These are phyloP conservation scores for Gasterosteus aculeatus DNA, from an alignment of 2,113 vertebrate genomes.

Conservation along the genomic window DNA sequence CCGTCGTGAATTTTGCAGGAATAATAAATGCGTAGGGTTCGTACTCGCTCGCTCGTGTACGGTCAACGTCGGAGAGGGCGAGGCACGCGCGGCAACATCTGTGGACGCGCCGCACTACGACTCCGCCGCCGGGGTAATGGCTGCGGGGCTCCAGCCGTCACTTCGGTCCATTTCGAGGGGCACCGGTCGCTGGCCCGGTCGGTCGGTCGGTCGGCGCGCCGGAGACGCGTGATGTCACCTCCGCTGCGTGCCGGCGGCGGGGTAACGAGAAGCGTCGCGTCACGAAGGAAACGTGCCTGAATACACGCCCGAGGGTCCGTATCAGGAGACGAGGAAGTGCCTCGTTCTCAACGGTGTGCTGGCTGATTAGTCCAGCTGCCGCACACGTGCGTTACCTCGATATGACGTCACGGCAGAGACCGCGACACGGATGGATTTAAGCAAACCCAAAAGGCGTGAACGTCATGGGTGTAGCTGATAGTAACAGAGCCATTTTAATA, in stretches of 20 bases:
- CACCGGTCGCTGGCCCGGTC: slow-evolving; percentile 5
- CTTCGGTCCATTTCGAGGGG: slow-evolving; percentile 12
- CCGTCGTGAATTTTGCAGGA: slow-evolving; percentile 34
- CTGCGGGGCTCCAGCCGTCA: slow-evolving; percentile 31
- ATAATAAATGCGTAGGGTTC: slow-evolving; percentile 13
- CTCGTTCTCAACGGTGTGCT: neutral
- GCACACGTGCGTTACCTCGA: neutral
- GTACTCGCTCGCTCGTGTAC: too few species aligned
- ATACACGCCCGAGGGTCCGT: neutral
- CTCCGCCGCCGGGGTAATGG: slow-evolving; percentile 31
- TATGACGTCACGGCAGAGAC: neutral
- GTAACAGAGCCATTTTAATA: neutral
- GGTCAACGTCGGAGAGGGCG: neutral
- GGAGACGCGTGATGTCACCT: slow-evolving; percentile 71
- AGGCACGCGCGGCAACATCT: slow-evolving; percentile 19
- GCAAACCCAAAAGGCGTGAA: neutral
- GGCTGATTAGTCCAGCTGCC: neutral
- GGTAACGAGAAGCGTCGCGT: neutral
- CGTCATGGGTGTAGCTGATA: neutral
- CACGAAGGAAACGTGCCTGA: neutral
- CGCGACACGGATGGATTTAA: neutral
- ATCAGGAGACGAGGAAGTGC: neutral
- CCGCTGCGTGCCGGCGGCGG: slow-evolving; percentile 43
- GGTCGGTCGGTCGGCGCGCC: slow-evolving; percentile 35
- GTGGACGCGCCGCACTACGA: neutral